Evolutionary conservation across 2,888 invertebrate genomes (phyloP), one percentile per base, ranked within the genome.

Genomic region (Dione vanillae): DNA sequence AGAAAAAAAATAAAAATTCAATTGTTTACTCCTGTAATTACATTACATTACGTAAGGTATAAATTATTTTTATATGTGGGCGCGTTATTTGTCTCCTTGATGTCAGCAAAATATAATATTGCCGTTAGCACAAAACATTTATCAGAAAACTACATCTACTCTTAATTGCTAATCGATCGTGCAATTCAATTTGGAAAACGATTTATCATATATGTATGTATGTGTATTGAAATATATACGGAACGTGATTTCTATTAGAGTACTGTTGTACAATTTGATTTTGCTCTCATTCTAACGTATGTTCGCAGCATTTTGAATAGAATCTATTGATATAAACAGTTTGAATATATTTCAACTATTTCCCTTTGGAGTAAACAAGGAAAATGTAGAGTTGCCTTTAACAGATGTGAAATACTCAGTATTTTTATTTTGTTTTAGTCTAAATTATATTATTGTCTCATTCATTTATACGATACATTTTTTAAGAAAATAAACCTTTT

Each of bases 151-250:
- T 64, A 67, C 52, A 37, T 70, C 67, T 58, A 65, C 64, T 66
- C 64, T 51, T 73, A 73, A 71, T 72, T 70, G 70, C 67, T 69
- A 72, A 41, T 43, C 19, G 41, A 43, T 68, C 54, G 47, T 51
- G 52, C 56, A 69, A 70, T 73, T 69, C 70, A 74, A 72, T 74
- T 73, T 67, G 56, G 65, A 66, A 69, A 72, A 64, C 66, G 67
- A 75, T 77, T 75, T 73, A 73, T 73, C 75, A 27, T 27, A 5
- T 27, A 74, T 65, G 65, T 69, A 69, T 72, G 14, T 41, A 73
- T 62, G 65, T 70, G 61, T 72, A 67, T 71, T 68, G 74, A 70
- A 66, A 70, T 74, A 73, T 51, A 64, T 68, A 69, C 43, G 19
- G 19, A 47, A 49, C 67, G 40, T 67, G 67, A 67, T 56, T 58